Percentiles rank a stretch among this genome's conserved stretches.
These are phyloP conservation scores for Charanyca ferruginea DNA, from an alignment of 2,888 invertebrate species.

Conservation along the genomic window DNA sequence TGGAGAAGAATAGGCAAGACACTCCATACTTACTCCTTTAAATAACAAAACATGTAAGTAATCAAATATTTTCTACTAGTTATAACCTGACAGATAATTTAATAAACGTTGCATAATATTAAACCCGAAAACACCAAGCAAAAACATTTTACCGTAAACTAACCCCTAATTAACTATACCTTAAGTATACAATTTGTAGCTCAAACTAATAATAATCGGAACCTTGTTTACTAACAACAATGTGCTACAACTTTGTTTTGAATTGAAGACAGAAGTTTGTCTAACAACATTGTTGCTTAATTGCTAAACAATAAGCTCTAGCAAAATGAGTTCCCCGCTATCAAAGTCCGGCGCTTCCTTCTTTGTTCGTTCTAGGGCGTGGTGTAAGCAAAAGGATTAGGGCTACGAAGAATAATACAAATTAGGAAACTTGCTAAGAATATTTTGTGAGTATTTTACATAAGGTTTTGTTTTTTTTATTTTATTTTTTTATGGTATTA, in stretches of 20 bases:
- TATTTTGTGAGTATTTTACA: too few species aligned
- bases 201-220: slow-evolving; percentile 39
- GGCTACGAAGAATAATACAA: not conserved
- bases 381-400: slow-evolving; percentile 36
- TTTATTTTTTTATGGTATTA: too few species aligned
- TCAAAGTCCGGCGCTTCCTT: slow-evolving; percentile 47
- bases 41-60: too few species aligned
- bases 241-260: slow-evolving; percentile 49
- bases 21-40: too few species aligned
- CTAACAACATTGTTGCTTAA: slow-evolving; percentile 55
- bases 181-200: slow-evolving; percentile 36
- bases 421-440: not conserved
- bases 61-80: too few species aligned
- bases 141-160: not conserved
- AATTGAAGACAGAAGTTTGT: slow-evolving; percentile 43
- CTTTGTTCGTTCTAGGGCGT: slow-evolving; percentile 31
- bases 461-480: not conserved
- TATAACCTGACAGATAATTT: not conserved
- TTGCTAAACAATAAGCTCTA: slow-evolving; percentile 55
- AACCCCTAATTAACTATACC: not conserved
- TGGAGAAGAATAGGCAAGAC: too few species aligned
- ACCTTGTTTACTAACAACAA: slow-evolving; percentile 46
- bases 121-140: not conserved
- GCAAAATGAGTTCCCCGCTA: slow-evolving; percentile 57
- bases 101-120: not conserved